Conservation (phyloP, 2,113 vertebrate genomes). For the Dasyprocta punctata region DNA sequence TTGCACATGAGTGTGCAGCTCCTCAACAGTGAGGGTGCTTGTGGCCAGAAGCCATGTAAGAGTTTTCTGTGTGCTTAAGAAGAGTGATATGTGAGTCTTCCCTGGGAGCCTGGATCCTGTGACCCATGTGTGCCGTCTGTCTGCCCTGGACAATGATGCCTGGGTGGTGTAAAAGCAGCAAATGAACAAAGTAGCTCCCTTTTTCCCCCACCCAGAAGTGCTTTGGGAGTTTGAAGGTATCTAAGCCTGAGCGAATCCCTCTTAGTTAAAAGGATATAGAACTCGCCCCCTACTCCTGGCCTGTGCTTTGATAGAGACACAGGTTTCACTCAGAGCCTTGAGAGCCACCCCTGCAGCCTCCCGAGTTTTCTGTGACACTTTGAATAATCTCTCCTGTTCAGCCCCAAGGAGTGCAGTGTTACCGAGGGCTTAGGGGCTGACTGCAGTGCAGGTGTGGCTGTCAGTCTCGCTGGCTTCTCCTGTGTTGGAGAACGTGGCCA, state of each 20-base stretch:
- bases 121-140: neutral
- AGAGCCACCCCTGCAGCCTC: accelerated
- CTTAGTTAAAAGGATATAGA: accelerated
- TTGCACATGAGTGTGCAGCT: neutral
- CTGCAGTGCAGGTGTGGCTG: neutral
- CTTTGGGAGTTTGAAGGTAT: neutral
- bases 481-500: accelerated
- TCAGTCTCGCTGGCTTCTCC: neutral
- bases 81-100: neutral
- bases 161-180: neutral
- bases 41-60: neutral
- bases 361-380: neutral
- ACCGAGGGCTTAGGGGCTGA: conserved; percentile 30
- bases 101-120: neutral
- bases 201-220: neutral
- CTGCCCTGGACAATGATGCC: neutral
- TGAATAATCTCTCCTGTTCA: neutral
- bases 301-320: neutral
- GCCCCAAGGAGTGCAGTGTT: accelerated
- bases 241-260: neutral
- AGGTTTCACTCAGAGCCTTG: accelerated
- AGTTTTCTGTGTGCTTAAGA: neutral
- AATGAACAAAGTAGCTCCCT: neutral
- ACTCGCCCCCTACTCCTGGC: neutral
- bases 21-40: neutral